Percentiles rank a stretch among this genome's conserved stretches.
phyloP scores from a whole-genome alignment of 2,888 invertebrate species.

The Drosophila maculinotata region DNA sequence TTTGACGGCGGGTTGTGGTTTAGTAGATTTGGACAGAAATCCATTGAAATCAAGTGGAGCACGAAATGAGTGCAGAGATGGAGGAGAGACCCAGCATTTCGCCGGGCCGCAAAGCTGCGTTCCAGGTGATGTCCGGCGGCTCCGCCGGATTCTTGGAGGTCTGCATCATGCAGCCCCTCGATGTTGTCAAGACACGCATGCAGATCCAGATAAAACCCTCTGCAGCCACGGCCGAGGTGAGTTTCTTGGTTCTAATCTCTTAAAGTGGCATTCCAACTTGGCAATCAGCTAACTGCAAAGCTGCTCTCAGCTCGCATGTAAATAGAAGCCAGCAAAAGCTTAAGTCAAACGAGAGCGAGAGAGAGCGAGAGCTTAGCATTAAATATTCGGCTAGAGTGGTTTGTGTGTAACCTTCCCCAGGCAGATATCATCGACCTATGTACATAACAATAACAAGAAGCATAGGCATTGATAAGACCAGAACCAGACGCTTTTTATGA shows the following conservation, averaged over 20 bases:
- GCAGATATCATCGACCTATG: neutral
- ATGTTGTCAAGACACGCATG: conserved; percentile 95
- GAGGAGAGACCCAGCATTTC: conserved; percentile 63
- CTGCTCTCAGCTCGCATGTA: conserved; percentile 5
- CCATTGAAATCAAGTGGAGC: neutral
- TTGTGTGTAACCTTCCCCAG: conserved; percentile 2
- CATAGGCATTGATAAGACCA: conserved; percentile 10
- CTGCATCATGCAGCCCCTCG: conserved; percentile 98
- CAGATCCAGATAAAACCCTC: conserved; percentile 88
- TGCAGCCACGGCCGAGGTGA: conserved; percentile 65
- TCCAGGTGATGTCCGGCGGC: conserved; percentile 89
- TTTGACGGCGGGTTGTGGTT: too few species aligned
- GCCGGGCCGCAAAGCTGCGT: conserved; percentile 74
- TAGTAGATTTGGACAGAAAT: neutral
- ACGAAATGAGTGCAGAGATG: neutral
- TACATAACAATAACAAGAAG: too few species aligned
- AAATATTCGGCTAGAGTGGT: conserved; percentile 11
- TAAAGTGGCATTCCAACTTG: neutral
- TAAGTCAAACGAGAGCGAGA: neutral
- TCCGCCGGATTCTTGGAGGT: conserved; percentile 97
- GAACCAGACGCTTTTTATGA: conserved; percentile 18
- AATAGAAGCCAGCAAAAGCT: conserved; percentile 8
- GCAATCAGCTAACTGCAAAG: conserved; percentile 20
- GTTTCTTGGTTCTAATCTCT: conserved; percentile 27
- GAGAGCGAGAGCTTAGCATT: neutral